These are phyloP conservation scores for Popillia japonica DNA, from an alignment of 1,140 invertebrate genomes.

Conservation along the genomic window DNA sequence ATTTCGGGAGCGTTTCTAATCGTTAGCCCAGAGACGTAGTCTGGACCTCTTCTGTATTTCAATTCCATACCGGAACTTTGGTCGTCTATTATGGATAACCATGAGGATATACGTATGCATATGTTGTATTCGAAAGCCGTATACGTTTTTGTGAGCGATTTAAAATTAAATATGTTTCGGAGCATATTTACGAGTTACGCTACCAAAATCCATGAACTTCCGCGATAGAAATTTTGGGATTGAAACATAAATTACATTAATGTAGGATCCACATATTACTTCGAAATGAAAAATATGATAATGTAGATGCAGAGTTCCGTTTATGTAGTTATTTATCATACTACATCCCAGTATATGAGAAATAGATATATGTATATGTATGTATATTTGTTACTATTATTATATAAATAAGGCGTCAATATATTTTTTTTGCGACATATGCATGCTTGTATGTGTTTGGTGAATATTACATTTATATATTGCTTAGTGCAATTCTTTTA, in stretches of 20 bases:
- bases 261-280: too few relatives aligned
- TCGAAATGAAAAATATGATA: too few relatives aligned
- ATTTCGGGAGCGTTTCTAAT: slow-evolving; percentile 20
- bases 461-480: too few relatives aligned
- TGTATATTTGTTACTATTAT: too few relatives aligned
- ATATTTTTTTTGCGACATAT: too few relatives aligned
- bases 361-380: too few relatives aligned
- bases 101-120: background rate
- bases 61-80: slow-evolving; percentile 25
- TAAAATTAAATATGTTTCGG: slow-evolving; percentile 6
- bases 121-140: background rate
- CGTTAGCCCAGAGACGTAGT: background rate
- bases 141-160: background rate
- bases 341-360: too few relatives aligned
- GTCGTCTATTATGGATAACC: slow-evolving; percentile 26
- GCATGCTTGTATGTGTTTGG: too few relatives aligned
- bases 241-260: background rate
- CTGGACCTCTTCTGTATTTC: slow-evolving; percentile 18
- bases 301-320: too few relatives aligned
- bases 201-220: background rate
- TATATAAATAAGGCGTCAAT: too few relatives aligned
- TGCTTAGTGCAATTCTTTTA: too few relatives aligned
- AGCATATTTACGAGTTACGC: background rate
- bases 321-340: too few relatives aligned
- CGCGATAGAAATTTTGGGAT: background rate